These are phyloP conservation scores for Nudaria mundana DNA, from an alignment of 2,888 invertebrate species.

Conservation along the genomic window DNA sequence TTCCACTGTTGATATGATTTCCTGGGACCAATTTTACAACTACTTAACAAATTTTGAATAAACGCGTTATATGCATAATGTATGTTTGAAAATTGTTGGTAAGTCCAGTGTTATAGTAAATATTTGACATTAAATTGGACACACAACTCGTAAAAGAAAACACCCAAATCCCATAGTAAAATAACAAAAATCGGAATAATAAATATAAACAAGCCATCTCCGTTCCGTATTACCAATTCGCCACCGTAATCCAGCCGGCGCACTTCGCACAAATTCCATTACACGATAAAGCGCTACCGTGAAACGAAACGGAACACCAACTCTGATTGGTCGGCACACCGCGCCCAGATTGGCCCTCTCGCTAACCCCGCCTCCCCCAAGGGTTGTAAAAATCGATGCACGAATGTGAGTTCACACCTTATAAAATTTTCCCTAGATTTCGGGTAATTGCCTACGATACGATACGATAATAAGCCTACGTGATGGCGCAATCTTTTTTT, in stretches of 20 bases:
- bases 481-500: too few relatives aligned
- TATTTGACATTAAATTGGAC: too few relatives aligned
- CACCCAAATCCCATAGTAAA: constrained; percentile 5
- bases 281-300: constrained; percentile 63
- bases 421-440: neutral
- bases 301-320: constrained; percentile 56
- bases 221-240: constrained; percentile 57
- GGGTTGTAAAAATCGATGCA: constrained; percentile 79
- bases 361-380: constrained; percentile 69
- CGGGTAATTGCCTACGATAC: constrained; percentile 1
- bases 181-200: constrained; percentile 37
- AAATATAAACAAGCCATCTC: constrained; percentile 10
- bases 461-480: too few relatives aligned
- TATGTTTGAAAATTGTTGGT: too few relatives aligned
- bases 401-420: constrained; percentile 1
- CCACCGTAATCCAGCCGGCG: constrained; percentile 63
- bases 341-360: constrained; percentile 70
- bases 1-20: too few relatives aligned
- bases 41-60: too few relatives aligned
- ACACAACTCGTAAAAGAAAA: neutral
- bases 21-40: too few relatives aligned
- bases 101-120: too few relatives aligned
- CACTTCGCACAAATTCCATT: constrained; percentile 76
- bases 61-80: too few relatives aligned
- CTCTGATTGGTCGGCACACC: constrained; percentile 73